Evolutionary conservation across 2,888 invertebrate genomes (phyloP).

Genomic region (Sesamia inferens): DNA sequence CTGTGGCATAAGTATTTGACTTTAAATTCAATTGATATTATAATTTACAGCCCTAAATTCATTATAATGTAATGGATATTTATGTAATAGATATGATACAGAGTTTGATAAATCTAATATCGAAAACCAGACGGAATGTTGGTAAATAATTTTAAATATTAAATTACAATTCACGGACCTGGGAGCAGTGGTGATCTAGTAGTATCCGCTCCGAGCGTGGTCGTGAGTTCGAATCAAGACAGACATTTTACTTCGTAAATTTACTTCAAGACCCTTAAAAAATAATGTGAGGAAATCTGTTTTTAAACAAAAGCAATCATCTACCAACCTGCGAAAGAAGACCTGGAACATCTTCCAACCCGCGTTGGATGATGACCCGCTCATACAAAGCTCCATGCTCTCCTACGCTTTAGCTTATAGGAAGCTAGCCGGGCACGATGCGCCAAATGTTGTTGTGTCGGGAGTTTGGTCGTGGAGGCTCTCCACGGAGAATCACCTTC

Average conservation of each 20-base stretch:
- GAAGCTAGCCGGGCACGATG: no score
- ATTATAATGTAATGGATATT: conserved; percentile 12
- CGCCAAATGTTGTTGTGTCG: no score
- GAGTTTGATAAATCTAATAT: neutral
- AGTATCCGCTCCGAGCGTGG: neutral
- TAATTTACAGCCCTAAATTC: conserved; percentile 27
- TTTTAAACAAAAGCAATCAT: no score
- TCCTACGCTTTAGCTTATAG: no score
- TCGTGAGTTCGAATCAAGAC: neutral
- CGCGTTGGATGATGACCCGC: no score
- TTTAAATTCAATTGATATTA: conserved; percentile 30
- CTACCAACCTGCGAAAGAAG: neutral
- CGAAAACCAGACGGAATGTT: neutral
- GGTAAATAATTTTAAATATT: neutral
- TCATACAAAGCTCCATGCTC: no score
- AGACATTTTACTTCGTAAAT: neutral
- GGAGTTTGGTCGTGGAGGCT: no score
- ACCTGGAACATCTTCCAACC: no score
- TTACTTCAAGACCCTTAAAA: neutral
- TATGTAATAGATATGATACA: neutral
- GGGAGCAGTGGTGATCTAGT: no score
- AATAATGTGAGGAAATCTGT: no score
- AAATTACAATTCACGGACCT: neutral
- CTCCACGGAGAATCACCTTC: no score
- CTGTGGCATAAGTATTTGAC: conserved; percentile 19